Percentiles rank a stretch among this genome's conserved stretches.
Evolutionary conservation across 35 echinoderm and acorn worm genomes (phyloP).

Genomic region (Acanthaster planci): DNA sequence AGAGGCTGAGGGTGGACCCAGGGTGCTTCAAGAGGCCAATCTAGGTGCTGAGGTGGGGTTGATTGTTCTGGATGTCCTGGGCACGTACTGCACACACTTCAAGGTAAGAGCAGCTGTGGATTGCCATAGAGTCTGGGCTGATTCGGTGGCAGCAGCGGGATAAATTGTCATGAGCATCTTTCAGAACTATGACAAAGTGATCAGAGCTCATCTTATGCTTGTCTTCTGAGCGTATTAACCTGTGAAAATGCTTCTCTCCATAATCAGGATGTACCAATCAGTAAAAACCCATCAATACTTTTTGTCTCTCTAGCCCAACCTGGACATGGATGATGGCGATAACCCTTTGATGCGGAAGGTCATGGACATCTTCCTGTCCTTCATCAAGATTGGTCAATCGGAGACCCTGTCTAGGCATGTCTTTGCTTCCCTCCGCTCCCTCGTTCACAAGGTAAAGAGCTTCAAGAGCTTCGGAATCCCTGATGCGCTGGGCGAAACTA

Average conservation of each 20-base stretch:
- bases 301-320: conserved; percentile 46
- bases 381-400: conserved; percentile 70
- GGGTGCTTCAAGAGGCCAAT: conserved; percentile 82
- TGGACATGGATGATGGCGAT: conserved; percentile 87
- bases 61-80: conserved; percentile 82
- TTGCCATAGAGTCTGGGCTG: background rate
- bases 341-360: conserved; percentile 96
- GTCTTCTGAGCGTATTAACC: too few species aligned
- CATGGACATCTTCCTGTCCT: conserved; percentile 77
- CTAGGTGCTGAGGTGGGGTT: conserved; percentile 73
- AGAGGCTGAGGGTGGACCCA: conserved; percentile 59
- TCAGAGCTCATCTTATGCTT: too few species aligned
- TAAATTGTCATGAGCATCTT: background rate
- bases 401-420: conserved; percentile 69
- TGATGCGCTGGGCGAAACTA: too few species aligned
- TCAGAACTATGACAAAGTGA: too few species aligned
- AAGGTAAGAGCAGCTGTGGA: conserved; percentile 63
- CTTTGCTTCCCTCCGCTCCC: conserved; percentile 80
- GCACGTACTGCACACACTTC: conserved; percentile 88
- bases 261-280: too few species aligned
- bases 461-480: too few species aligned
- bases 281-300: background rate
- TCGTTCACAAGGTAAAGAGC: conserved; percentile 75
- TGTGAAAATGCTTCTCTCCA: too few species aligned
- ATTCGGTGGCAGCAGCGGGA: background rate